Evolutionary conservation across 2,113 vertebrate genomes (phyloP), one percentile per base, ranked within the genome.

Genomic region (Antennarius striatus): DNA sequence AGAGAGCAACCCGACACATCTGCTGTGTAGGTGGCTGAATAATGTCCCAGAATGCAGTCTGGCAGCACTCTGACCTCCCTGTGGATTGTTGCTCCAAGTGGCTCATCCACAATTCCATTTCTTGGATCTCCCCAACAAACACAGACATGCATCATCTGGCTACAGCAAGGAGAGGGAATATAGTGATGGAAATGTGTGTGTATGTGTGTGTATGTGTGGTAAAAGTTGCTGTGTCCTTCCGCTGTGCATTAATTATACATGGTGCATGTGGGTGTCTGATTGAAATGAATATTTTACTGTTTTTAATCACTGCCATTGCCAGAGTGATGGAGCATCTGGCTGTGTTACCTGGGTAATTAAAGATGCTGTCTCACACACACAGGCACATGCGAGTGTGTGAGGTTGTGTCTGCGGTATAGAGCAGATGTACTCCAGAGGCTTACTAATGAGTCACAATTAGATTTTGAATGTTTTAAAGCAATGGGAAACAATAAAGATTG

Each of bases 341-440:
- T 82, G 76, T 65, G 84, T 89, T 90, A 90, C 90, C 88, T 90
- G 87, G 85, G 85, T 87, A 91, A 89, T 90, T 91, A 90, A 86
- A 91, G 83, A 82, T 71, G 67, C 77, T 83, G 79, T 85, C 83
- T 82, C 82, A 71, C 77, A 70, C 73, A 56, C 60, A 61, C 75
- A 63, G 70, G 60, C 79, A 62, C 72, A 63, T 12, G 64, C 59
- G 43, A 56, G 56, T 75, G 81, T 80, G 79, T 1, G 72, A 77
- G 84, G 80, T 68, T 81, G 69, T 79, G 84, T 88, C 78, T 84
- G 80, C 75, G 52, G 60, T 36, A 53, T 48, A 61, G 84, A 79
- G 83, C 83, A 59, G 63, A 73, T 4, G 55, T n/a, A 73, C 71
- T 77, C 84, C 32, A 30, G 80, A 79, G 78, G 73, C 32, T 79